Conservation (phyloP, 2,888 invertebrate genomes). For the Netelia fuscicornis region DNA sequence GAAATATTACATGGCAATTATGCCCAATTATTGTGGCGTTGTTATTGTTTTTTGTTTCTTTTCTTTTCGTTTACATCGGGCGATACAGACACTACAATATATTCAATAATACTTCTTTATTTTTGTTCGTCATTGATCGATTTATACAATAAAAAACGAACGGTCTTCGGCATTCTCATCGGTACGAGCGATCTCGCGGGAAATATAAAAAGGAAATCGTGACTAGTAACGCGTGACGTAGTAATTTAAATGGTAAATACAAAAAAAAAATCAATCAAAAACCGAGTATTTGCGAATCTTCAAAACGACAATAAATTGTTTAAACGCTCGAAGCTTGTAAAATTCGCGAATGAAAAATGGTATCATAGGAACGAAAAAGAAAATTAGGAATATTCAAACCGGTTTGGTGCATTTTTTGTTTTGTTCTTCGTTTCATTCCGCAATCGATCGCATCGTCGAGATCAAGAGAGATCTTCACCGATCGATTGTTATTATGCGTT, state of each 20-base stretch:
- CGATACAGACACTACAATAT: conserved; percentile 56
- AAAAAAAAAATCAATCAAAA: conserved; percentile 22
- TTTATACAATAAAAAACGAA: conserved; percentile 24
- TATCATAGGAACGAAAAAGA: not conserved
- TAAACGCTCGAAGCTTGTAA: too few species aligned
- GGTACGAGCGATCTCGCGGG: not conserved
- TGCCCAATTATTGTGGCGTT: conserved; percentile 9
- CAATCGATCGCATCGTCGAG: not conserved
- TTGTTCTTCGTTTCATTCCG: not conserved
- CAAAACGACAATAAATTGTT: not conserved
- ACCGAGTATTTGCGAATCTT: conserved; percentile 4
- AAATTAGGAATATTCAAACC: not conserved
- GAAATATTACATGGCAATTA: conserved; percentile 58
- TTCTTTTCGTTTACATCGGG: conserved; percentile 40
- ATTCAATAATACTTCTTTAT: conserved; percentile 43
- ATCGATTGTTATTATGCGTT: not conserved
- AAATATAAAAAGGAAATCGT: conserved; percentile 40
- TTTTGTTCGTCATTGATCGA: conserved; percentile 43
- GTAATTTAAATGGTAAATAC: conserved; percentile 1
- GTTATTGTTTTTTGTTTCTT: conserved; percentile 21
- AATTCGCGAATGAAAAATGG: not conserved
- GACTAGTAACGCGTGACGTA: conserved; percentile 52
- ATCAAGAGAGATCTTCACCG: not conserved
- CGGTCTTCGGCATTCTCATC: conserved; percentile 1
- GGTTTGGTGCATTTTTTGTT: not conserved